Evolutionary conservation across 1,140 invertebrate genomes (phyloP).

Genomic region (Homarus americanus): DNA sequence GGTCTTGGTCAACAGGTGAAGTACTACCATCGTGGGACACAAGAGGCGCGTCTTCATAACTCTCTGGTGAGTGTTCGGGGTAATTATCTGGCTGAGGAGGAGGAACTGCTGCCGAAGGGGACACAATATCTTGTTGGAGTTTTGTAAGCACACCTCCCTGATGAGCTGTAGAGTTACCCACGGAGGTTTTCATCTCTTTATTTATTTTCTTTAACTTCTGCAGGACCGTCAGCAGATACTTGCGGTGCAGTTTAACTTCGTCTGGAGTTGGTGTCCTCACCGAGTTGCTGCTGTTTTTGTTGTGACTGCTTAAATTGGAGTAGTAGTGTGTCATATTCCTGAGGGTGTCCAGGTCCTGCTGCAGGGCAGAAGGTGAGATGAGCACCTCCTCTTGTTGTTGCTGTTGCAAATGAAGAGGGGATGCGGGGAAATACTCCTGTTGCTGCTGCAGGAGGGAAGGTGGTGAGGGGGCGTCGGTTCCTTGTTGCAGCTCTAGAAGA

Average conservation of each 20-base stretch:
- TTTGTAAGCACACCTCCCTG: not conserved
- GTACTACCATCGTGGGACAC: not conserved
- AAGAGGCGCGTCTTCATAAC: not conserved
- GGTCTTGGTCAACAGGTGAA: not conserved
- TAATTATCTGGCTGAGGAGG: not conserved
- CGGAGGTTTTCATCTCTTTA: not conserved
- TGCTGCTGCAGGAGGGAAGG: not conserved
- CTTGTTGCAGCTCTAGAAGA: not conserved
- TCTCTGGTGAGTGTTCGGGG: not conserved
- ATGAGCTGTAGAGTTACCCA: not conserved
- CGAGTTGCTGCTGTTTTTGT: not conserved
- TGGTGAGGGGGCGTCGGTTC: not conserved
- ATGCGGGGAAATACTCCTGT: not conserved
- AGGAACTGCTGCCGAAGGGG: not conserved
- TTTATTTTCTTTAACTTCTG: not conserved
- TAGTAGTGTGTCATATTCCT: constrained; percentile 34
- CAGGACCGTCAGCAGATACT: constrained; percentile 47
- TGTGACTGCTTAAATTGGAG: not conserved
- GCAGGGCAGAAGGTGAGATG: not conserved
- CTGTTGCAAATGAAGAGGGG: too few species aligned
- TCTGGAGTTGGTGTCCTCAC: constrained; percentile 21
- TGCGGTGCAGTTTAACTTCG: constrained; percentile 26
- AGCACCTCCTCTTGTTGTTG: not conserved
- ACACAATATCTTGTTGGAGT: not conserved
- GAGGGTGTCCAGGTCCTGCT: constrained; percentile 22